These are phyloP conservation scores for Sitta carolinensis DNA, from an alignment of 2,797 vertebrate species.

Conservation along the genomic window DNA sequence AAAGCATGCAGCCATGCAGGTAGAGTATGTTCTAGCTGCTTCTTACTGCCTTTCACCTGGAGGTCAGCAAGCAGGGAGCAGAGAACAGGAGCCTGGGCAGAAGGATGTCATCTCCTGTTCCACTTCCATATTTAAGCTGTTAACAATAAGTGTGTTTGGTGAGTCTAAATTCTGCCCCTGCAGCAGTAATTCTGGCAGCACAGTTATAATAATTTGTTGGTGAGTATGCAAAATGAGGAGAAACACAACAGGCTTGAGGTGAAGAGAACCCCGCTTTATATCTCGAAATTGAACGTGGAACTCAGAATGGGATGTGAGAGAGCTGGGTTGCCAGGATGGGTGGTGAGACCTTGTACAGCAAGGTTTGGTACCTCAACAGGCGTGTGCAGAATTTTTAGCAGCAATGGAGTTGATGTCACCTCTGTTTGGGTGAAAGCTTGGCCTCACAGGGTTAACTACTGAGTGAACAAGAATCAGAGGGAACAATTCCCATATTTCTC, in stretches of 20 bases:
- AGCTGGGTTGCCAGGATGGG: not conserved
- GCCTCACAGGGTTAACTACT: not conserved
- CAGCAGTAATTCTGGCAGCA: not conserved
- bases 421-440: not conserved
- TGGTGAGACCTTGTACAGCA: not conserved
- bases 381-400: not conserved
- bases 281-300: rapidly evolving
- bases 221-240: not conserved
- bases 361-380: not conserved
- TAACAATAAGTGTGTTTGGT: not conserved
- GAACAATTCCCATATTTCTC: not conserved
- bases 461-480: not conserved
- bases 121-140: not conserved
- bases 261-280: not conserved
- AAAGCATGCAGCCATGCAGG: not conserved
- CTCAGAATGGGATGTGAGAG: not conserved
- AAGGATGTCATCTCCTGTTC: not conserved
- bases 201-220: not conserved
- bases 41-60: not conserved
- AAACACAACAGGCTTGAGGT: not conserved
- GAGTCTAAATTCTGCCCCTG: not conserved
- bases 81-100: not conserved
- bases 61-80: not conserved
- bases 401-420: not conserved
- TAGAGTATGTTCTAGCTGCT: not conserved